Conservation (phyloP, 2,797 vertebrate species). For the Hypotaenidia okinawae region DNA sequence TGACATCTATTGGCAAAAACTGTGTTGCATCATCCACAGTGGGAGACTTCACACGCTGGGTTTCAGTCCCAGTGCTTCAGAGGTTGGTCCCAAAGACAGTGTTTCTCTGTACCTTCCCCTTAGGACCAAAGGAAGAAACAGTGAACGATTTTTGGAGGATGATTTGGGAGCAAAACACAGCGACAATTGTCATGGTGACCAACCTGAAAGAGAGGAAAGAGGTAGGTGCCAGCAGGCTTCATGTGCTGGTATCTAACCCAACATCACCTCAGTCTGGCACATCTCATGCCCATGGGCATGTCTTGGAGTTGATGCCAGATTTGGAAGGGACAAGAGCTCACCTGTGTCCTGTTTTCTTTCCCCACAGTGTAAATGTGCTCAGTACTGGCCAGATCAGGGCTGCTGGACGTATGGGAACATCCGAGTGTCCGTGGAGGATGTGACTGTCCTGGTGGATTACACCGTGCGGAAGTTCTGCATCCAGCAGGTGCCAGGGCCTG, state of each 20-base stretch:
- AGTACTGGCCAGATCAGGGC: conserved; percentile 99
- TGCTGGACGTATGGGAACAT: conserved; percentile 99
- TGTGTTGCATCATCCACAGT: fast-evolving
- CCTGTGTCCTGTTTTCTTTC: not conserved
- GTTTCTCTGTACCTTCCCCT: not conserved
- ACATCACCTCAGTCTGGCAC: fast-evolving
- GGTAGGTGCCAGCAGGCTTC: conserved; percentile 70
- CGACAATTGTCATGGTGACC: conserved; percentile 98
- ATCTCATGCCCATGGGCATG: not conserved
- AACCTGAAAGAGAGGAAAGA: conserved; percentile 98
- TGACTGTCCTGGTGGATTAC: conserved; percentile 96
- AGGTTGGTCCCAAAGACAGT: not conserved
- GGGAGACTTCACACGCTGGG: fast-evolving
- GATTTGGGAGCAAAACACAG: conserved; percentile 99
- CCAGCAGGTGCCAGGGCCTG: conserved; percentile 85
- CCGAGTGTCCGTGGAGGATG: conserved; percentile 95
- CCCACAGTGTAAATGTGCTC: conserved; percentile 94
- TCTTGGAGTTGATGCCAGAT: not conserved
- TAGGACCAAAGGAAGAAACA: conserved; percentile 98
- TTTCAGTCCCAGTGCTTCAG: fast-evolving
- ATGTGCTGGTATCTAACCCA: not conserved
- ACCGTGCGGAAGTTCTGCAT: conserved; percentile 99
- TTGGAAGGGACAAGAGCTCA: not conserved
- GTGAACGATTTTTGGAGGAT: conserved; percentile 99
- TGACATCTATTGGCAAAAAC: not conserved